Percentiles rank a stretch among this genome's conserved stretches.
These are phyloP conservation scores for Sclerodermus sp. DNA, from an alignment of 2,888 invertebrate genomes.

Conservation along the genomic window DNA sequence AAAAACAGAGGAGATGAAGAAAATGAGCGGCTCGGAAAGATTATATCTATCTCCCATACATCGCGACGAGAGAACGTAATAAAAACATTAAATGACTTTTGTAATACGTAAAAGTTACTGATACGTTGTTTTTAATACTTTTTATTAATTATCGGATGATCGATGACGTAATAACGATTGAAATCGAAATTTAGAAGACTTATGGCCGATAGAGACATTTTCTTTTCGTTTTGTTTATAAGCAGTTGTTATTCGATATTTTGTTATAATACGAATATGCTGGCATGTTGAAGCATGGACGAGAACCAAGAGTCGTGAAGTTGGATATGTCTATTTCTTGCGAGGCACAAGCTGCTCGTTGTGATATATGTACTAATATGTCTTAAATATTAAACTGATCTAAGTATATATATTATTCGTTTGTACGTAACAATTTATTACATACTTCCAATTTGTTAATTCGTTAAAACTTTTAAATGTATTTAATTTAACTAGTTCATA, in stretches of 20 bases:
- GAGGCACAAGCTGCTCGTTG: conserved; percentile 30
- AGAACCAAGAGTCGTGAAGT: conserved; percentile 33
- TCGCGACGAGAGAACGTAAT: background rate
- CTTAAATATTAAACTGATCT: too few relatives aligned
- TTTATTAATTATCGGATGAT: conserved; percentile 14
- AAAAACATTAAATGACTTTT: conserved; percentile 19
- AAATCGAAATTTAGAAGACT: conserved; percentile 7
- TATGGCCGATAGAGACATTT: conserved; percentile 21
- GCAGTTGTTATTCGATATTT: conserved; percentile 32
- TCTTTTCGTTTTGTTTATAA: conserved; percentile 27
- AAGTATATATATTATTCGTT: background rate
- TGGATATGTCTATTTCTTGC: conserved; percentile 31
- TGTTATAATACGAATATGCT: conserved; percentile 38
- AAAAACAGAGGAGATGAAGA: too few relatives aligned
- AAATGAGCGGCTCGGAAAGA: too few relatives aligned
- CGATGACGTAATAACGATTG: conserved; percentile 3
- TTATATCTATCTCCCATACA: too few relatives aligned
- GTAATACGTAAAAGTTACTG: conserved; percentile 27
- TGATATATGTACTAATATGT: background rate
- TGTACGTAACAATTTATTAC: background rate
- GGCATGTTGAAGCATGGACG: conserved; percentile 36
- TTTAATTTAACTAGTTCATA: too few relatives aligned
- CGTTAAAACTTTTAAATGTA: too few relatives aligned
- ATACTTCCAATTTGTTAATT: too few relatives aligned
- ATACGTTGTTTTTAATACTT: conserved; percentile 23